These are phyloP conservation scores for Drosophila suzukii DNA, from an alignment of 1,140 invertebrate species.

Conservation along the genomic window DNA sequence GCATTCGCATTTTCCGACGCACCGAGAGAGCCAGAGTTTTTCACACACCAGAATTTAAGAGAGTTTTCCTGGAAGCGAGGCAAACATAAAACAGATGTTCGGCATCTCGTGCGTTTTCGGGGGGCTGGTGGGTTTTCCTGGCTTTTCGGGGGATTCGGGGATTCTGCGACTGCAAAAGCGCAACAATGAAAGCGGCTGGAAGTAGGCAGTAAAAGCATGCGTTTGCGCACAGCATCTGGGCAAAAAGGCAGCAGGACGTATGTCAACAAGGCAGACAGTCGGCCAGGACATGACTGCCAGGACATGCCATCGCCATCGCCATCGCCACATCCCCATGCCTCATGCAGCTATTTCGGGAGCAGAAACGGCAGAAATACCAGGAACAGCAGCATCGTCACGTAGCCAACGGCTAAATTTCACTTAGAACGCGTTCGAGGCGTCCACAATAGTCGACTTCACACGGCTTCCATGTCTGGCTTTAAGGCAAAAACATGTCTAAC, in stretches of 20 bases:
- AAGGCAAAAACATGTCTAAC: conserved; percentile 44
- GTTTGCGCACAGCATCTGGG: conserved; percentile 61
- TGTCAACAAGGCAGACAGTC: conserved; percentile 60
- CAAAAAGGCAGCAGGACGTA: conserved; percentile 30
- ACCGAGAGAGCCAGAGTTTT: conserved; percentile 2
- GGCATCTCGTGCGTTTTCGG: conserved; percentile 22
- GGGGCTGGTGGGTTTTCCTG: not conserved
- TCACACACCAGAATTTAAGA: conserved; percentile 17
- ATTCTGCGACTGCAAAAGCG: conserved; percentile 63
- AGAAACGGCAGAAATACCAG: not conserved
- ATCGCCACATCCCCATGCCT: not conserved
- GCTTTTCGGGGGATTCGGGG: not conserved
- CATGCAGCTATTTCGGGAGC: conserved; percentile 19
- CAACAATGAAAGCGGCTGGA: conserved; percentile 77
- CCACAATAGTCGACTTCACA: conserved; percentile 66
- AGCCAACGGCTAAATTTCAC: conserved; percentile 52
- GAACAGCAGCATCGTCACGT: conserved; percentile 40
- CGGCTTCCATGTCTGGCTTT: conserved; percentile 31
- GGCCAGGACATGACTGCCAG: conserved; percentile 57
- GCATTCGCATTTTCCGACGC: conserved; percentile 51
- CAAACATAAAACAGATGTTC: conserved; percentile 81
- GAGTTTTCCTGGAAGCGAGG: conserved; percentile 62
- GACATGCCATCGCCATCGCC: conserved; percentile 16
- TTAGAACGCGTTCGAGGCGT: conserved; percentile 62
- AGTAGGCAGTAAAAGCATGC: conserved; percentile 62